Evolutionary conservation across 2,888 invertebrate genomes (phyloP), one percentile per base, ranked within the genome.

Genomic region (Eupithecia insigniata): DNA sequence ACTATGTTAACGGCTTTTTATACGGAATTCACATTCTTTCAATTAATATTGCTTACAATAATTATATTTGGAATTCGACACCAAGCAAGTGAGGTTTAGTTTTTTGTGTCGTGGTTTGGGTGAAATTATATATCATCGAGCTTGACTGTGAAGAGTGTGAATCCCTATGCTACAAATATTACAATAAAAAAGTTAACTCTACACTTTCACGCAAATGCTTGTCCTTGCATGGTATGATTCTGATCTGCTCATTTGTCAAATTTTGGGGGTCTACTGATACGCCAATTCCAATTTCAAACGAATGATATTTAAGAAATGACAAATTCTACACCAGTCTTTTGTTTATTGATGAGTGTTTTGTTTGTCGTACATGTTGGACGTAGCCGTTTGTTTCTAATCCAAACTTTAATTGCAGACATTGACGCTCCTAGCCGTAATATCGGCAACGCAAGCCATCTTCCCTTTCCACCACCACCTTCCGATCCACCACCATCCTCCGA

Each of bases 381-480:
- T 22, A n/a, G n/a, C 46, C 46, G 7, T 46, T 43, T 43, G 39
- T 39, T 16, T 8, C 18, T 43, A 43, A 43, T 43, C 16, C 3
- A 36, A 14, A n/a, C 12, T 26, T 26, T 39, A 1, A 1, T 36
- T 34, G 0, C 85, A 94, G 93, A 83, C 89, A 32, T 72, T 92
- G 74, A 83, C 85, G 2, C 75, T 89, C 61, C 86, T 88, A 70
- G 85, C 85, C 64, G 80, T 91, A 79, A 83, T 89, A 55, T 86
- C 92, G 36, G 85, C 89, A 75, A 86, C 91, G 80, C 91, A 92
- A 77, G 93, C 93, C 10, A 85, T 93, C 74, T 92, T 90, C 78
- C 92, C 92, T 55, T 83, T 91, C 76, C 84, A 84, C 69, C 90
- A 90, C 73, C 87, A 88, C 34, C 30, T 62, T 1, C 61, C 30